Conservation (phyloP, 2,888 invertebrate genomes). For the Xestobium rufovillosum region DNA sequence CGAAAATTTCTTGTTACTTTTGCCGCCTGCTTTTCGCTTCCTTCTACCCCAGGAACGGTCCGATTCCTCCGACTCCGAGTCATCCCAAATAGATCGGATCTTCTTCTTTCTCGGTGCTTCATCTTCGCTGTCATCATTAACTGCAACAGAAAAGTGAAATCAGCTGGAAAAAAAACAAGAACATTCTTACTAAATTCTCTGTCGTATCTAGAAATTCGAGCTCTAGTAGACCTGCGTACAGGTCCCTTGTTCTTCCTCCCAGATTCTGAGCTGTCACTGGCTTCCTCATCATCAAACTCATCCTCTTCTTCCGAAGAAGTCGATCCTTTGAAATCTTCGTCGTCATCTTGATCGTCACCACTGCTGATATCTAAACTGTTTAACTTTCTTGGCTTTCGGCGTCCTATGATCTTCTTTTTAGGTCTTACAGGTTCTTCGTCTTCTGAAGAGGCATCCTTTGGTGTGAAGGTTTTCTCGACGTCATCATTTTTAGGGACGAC, state of each 20-base stretch:
- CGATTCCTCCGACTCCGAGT: slow-evolving; percentile 55
- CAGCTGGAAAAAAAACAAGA: slow-evolving; percentile 4
- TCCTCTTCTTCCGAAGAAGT: slow-evolving; percentile 50
- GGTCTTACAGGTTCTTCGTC: slow-evolving; percentile 32
- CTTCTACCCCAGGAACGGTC: slow-evolving; percentile 49
- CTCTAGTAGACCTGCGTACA: slow-evolving; percentile 49
- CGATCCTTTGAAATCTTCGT: slow-evolving; percentile 86
- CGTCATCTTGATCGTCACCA: slow-evolving; percentile 66
- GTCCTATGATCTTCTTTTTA: slow-evolving; percentile 32
- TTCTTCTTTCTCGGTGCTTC: slow-evolving; percentile 50
- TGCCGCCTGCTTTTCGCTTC: slow-evolving; percentile 36
- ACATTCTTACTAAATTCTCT: slow-evolving; percentile 51
- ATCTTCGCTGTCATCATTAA: slow-evolving; percentile 41
- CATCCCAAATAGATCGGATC: slow-evolving; percentile 52
- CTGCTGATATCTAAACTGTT: slow-evolving; percentile 61
- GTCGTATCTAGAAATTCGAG: slow-evolving; percentile 47
- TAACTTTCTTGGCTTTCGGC: slow-evolving; percentile 65
- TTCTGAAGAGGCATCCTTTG: slow-evolving; percentile 34
- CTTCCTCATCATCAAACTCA: slow-evolving; percentile 52
- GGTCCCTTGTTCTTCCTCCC: slow-evolving; percentile 43
- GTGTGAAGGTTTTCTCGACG: slow-evolving; percentile 35
- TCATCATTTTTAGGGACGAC: slow-evolving; percentile 34
- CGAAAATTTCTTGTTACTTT: slow-evolving; percentile 8
- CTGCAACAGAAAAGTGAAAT: slow-evolving; percentile 23
- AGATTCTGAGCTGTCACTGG: slow-evolving; percentile 47